Evolutionary conservation across 2,797 vertebrate genomes (phyloP).

Genomic region (Leptoclinus maculatus): DNA sequence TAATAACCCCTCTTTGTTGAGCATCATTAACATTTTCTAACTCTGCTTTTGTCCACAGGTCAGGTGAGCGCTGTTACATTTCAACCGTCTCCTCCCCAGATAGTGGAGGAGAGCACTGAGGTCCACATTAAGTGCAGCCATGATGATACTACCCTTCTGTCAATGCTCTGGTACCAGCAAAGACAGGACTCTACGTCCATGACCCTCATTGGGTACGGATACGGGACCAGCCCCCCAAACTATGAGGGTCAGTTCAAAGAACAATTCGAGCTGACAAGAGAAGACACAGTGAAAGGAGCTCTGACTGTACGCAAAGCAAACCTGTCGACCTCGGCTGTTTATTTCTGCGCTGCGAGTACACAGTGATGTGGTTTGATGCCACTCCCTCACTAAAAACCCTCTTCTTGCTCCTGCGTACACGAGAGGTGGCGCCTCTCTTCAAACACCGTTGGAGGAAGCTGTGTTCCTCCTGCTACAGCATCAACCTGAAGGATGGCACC

Average conservation of each 20-base stretch:
- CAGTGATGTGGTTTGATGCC: slow-evolving; percentile 14
- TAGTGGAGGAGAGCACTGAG: background rate
- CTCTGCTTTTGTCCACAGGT: slow-evolving; percentile 36
- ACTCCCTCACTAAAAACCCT: slow-evolving; percentile 9
- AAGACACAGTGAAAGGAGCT: slow-evolving; percentile 11
- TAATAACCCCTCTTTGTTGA: background rate
- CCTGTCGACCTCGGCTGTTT: background rate
- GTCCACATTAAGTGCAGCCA: slow-evolving; percentile 59
- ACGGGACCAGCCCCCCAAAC: background rate
- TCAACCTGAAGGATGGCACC: slow-evolving; percentile 8
- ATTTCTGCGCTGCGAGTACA: slow-evolving; percentile 7
- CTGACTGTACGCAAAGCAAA: slow-evolving; percentile 5
- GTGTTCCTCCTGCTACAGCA: too few relatives aligned
- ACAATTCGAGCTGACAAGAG: slow-evolving; percentile 48
- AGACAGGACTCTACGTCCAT: slow-evolving; percentile 3
- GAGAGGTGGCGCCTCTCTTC: too few relatives aligned
- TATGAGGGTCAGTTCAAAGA: slow-evolving; percentile 35
- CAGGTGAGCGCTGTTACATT: slow-evolving; percentile 44
- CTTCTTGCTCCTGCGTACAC: too few relatives aligned
- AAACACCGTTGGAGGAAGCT: too few relatives aligned
- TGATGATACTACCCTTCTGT: slow-evolving; percentile 1
- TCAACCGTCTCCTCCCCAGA: slow-evolving; percentile 34
- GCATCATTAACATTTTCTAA: background rate
- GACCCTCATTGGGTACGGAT: slow-evolving; percentile 1
- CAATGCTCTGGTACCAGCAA: slow-evolving; percentile 76